Base-by-base conservation (phyloP, 2,113 vertebrate species). In the Addax nasomaculatus region DNA sequence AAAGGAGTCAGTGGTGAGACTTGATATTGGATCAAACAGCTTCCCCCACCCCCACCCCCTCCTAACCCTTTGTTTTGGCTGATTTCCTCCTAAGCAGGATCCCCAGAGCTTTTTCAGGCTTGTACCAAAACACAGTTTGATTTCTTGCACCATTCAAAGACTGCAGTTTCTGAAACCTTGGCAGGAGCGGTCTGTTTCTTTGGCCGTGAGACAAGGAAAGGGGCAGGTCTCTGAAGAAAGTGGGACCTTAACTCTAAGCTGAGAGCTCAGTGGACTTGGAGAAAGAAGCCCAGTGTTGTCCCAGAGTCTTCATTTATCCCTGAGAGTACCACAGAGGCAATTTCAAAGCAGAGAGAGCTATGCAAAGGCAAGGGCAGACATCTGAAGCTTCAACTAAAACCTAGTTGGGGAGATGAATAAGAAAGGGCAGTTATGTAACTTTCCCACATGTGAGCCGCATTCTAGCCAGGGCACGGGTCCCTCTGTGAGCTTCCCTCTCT, bases 121-220 rank as follows among this genome's bases (percentile, higher is more conserved):
- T 95, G 58, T 90, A 94, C 58, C 81, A 92, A 95, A 97, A 96
- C 87, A 97, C 70, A 62, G 81, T 83, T 70, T 86, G 92, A 95
- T 45, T 73, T 97, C 88, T 98, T 96, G 80, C 92, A 94, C 60
- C 94, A 93, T 81, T 45, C 55, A 73, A 97, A 86, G 78, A 76
- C 78, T 25, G 49, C 39, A 55, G 83, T 95, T 94, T 97, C 92
- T 95, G 94, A 93, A 96, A 95, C 43, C 53, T 80, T 98, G 97
- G 95, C 90, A 43, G 90, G 53, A 62, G 21, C 19, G 6, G 13
- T n/a, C 47, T 57, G 36, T 62, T 92, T 85, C 33, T 88, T n/a
- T 83, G 95, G 95, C 94, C 90, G 89, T 60, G 93, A 95, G 93
- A 91, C 90, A 93, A 85, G 43, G 84, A 81, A 88, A 78, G 39